phyloP scores from a whole-genome alignment of 64 coral and sea anemone species.

The Pachyseris speciosa region DNA sequence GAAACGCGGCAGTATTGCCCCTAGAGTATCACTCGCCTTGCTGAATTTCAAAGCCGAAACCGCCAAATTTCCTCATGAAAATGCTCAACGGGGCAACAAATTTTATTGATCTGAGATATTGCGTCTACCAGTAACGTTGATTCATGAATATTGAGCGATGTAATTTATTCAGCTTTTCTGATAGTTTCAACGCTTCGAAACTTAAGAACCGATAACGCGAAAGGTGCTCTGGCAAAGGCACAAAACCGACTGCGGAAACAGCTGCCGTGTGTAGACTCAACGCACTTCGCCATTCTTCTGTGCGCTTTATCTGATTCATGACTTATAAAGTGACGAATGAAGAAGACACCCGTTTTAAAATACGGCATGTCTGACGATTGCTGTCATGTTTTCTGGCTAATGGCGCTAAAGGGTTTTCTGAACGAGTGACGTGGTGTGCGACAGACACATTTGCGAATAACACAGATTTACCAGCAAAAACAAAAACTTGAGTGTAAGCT shows the following conservation, averaged over 20 bases:
- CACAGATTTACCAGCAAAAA: background rate
- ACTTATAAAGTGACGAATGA: background rate
- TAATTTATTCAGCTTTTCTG: constrained; percentile 37
- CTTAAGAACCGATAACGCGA: background rate
- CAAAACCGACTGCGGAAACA: background rate
- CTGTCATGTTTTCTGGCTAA: background rate
- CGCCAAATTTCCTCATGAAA: background rate
- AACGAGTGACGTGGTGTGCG: background rate
- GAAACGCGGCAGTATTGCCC: background rate
- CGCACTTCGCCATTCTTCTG: background rate
- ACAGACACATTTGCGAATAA: background rate
- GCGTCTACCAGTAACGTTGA: background rate
- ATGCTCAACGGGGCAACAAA: background rate
- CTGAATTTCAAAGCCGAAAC: background rate
- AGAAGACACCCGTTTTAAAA: background rate
- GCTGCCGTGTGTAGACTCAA: constrained; percentile 7
- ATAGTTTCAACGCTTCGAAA: background rate
- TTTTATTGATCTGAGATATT: constrained; percentile 17
- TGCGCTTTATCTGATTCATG: background rate
- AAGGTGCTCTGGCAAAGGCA: background rate
- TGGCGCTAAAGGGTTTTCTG: background rate
- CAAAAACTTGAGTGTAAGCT: background rate
- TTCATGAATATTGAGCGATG: constrained; percentile 1
- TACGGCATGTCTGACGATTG: background rate
- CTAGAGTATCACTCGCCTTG: background rate